Base-by-base conservation (phyloP, 2,113 vertebrate genomes). In the Casuarius casuarius region DNA sequence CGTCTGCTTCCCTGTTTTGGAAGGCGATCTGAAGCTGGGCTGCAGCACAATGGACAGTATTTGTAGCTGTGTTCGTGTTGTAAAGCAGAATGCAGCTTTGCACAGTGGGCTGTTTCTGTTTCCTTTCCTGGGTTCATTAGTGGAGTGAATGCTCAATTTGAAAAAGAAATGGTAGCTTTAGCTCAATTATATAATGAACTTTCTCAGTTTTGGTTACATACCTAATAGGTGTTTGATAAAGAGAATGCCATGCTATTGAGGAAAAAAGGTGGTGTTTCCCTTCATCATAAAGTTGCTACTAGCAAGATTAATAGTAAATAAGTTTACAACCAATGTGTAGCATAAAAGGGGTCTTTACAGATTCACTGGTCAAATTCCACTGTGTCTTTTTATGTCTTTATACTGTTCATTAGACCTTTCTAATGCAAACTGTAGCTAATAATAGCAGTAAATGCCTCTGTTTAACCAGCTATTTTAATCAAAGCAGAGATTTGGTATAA, bases 221-320 rank as follows among this genome's bases (percentile, higher is more conserved):
- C 17, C 19, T 44, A 31, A 9, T 20, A 22, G n/a, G 6, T 48
- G 9, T 63, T 68, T 3, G 4, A 77, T 70, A 35, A 72, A 48
- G 25, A 1, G 1, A 87, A 52, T 15, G 29, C 4, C 3, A 2
- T 33, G 10, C 5, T 0, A 1, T 38, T 44, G 35, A 46, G 14
- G 14, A 18, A 51, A 54, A 83, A 71, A 56, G 29, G 2, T 5
- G 20, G 33, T 56, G 1, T 59, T 68, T 68, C 54, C 16, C 13
- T 40, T 91, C 31, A 31, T 10, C 11, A 7, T 44, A 31, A 85
- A 63, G 16, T 79, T 94, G 29, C 31, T 63, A 11, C 9, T 59
- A 19, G 10, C 7, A 54, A 82, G 38, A 28, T 26, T 91, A 79
- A 73, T 22, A 19, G 15, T 44, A 54, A 38, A 33, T n/a, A 74